Percentiles rank a stretch among this genome's conserved stretches.
These are phyloP conservation scores for Psilopogon haemacephalus DNA, from an alignment of 2,113 vertebrate species.

Conservation along the genomic window DNA sequence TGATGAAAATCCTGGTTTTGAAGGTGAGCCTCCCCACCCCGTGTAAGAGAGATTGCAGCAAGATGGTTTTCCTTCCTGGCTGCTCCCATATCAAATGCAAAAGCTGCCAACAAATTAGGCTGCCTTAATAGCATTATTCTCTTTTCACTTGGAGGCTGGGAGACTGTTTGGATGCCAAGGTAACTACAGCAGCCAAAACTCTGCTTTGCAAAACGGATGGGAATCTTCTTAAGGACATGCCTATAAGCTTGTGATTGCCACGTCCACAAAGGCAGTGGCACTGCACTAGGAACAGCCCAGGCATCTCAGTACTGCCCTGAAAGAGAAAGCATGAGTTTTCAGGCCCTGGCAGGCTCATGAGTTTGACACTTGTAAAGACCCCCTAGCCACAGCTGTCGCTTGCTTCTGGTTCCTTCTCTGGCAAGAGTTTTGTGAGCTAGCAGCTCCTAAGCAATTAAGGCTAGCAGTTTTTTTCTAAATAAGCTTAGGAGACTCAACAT, in stretches of 20 bases:
- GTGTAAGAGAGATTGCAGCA: neutral
- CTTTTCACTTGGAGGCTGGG: neutral
- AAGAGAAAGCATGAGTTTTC: neutral
- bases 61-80: neutral
- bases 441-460: neutral
- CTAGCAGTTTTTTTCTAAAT: neutral
- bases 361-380: neutral
- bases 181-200: conserved; percentile 28
- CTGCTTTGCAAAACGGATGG: neutral
- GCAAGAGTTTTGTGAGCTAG: neutral
- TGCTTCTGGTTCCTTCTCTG: neutral
- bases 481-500: neutral
- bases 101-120: conserved; percentile 49
- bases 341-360: neutral
- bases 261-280: neutral
- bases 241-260: conserved; percentile 11
- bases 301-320: neutral
- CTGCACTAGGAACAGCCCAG: neutral
- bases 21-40: conserved; percentile 11
- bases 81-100: conserved; percentile 17
- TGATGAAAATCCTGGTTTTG: conserved; percentile 4
- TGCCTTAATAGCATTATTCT: conserved; percentile 40
- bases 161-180: conserved; percentile 28
- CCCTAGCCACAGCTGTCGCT: neutral
- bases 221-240: conserved; percentile 8